phyloP scores from a whole-genome alignment of 2,888 invertebrate genomes.

The Hirtodrosophila alboralis region DNA sequence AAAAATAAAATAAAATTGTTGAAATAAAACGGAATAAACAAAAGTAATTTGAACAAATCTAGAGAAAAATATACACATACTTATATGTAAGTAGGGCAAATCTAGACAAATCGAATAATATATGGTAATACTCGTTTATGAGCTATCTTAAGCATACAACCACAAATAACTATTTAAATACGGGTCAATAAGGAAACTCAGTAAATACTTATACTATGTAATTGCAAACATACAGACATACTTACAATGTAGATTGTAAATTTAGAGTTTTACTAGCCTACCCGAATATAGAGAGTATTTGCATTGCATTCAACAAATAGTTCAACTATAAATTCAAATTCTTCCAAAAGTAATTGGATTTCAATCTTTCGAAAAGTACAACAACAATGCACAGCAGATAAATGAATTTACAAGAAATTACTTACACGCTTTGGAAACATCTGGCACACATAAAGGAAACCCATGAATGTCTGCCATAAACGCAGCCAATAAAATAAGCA shows the following conservation, averaged over 20 bases:
- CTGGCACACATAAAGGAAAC: constrained; percentile 24
- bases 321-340: constrained; percentile 10
- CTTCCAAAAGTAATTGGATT: constrained; percentile 17
- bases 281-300: constrained; percentile 24
- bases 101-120: constrained; percentile 16
- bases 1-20: constrained; percentile 14
- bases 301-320: constrained; percentile 24
- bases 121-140: constrained; percentile 34
- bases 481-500: constrained; percentile 39
- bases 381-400: constrained; percentile 28
- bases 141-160: constrained; percentile 18
- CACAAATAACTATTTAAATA: constrained; percentile 66
- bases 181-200: constrained; percentile 53
- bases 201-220: constrained; percentile 5
- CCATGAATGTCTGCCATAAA: constrained; percentile 35
- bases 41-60: constrained; percentile 16
- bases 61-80: constrained; percentile 32
- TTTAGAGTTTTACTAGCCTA: constrained; percentile 28
- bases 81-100: constrained; percentile 28
- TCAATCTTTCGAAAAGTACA: constrained; percentile 29
- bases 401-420: constrained; percentile 15
- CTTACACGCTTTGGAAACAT: constrained; percentile 20
- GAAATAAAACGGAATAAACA: constrained; percentile 23
- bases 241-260: constrained; percentile 9
- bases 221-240: constrained; percentile 3